These are phyloP conservation scores for Neodon shergylaensis DNA, from an alignment of 2,113 vertebrate genomes.

Conservation along the genomic window DNA sequence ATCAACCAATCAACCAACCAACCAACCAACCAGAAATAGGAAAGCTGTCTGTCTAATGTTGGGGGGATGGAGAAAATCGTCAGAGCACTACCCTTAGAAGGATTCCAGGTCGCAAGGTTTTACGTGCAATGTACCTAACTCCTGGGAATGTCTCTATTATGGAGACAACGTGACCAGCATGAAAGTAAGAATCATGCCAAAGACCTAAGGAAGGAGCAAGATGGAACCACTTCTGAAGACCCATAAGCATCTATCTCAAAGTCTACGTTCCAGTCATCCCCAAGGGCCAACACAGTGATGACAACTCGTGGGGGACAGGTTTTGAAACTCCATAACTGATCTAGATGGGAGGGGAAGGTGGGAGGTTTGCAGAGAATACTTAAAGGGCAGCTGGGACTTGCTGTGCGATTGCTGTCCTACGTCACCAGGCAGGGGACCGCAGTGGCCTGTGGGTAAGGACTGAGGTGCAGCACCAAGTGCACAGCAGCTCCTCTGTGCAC, in stretches of 20 bases:
- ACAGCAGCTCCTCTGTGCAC: background rate
- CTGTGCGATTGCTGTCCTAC: background rate
- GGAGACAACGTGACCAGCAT: background rate
- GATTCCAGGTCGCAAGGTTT: fast-evolving
- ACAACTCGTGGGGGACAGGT: background rate
- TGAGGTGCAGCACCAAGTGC: too few species aligned
- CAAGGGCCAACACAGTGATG: background rate
- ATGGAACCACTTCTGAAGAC: background rate
- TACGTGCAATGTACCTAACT: too few species aligned
- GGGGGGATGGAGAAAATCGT: too few species aligned
- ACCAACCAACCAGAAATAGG: background rate
- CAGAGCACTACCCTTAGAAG: background rate
- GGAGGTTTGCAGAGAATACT: background rate
- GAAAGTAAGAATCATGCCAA: background rate
- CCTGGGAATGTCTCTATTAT: too few species aligned
- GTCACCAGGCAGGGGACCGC: background rate
- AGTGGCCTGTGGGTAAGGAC: background rate
- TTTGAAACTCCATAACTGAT: background rate
- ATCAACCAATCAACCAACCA: too few species aligned
- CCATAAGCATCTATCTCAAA: background rate
- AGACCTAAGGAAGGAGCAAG: background rate
- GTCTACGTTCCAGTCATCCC: background rate
- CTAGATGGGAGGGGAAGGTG: background rate
- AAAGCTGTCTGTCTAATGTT: background rate
- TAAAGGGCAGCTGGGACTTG: too few species aligned